Conservation (phyloP, 2,888 invertebrate species). For the Philaethria dido region DNA sequence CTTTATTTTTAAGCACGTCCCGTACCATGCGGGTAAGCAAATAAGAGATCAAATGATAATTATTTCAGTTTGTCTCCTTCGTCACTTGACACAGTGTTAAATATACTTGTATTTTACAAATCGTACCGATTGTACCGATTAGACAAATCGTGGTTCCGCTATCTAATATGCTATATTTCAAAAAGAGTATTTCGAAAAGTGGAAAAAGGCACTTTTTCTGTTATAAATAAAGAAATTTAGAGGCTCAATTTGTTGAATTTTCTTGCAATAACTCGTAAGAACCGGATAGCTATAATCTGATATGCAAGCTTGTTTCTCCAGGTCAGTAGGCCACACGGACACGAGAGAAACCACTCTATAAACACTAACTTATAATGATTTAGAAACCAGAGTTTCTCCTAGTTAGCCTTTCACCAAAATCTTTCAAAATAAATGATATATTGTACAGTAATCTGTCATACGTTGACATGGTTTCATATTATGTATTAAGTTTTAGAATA, state of each 20-base stretch:
- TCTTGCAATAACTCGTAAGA: conserved; percentile 24
- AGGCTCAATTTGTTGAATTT: conserved; percentile 6
- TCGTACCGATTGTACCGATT: neutral
- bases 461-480: neutral
- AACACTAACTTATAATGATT: conserved; percentile 40
- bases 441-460: neutral
- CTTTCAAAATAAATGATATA: conserved; percentile 11
- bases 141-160: no score
- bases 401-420: conserved; percentile 39
- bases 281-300: conserved; percentile 41
- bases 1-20: neutral
- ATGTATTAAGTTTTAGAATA: neutral
- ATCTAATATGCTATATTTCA: no score
- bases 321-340: conserved; percentile 45
- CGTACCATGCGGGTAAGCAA: neutral
- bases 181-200: no score
- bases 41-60: neutral
- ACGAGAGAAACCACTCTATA: conserved; percentile 41
- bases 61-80: neutral
- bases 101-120: no score
- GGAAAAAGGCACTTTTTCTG: no score
- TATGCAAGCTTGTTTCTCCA: conserved; percentile 41
- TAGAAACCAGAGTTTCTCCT: conserved; percentile 36
- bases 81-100: neutral
- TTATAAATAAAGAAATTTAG: neutral